These are phyloP conservation scores for Entelurus aequoreus DNA, from an alignment of 2,113 vertebrate genomes.

Conservation along the genomic window DNA sequence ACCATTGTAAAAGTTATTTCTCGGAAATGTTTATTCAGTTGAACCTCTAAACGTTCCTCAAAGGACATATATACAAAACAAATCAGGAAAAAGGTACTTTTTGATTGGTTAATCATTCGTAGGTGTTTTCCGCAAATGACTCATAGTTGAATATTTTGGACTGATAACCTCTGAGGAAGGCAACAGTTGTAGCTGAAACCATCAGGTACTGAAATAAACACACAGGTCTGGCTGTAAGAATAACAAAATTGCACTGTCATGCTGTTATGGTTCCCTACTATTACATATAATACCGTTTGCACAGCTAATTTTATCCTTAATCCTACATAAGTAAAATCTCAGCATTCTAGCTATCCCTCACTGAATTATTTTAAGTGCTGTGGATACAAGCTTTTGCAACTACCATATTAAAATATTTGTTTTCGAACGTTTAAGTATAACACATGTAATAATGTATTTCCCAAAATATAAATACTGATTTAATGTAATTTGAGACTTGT, in stretches of 20 bases:
- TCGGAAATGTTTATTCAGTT: constrained; percentile 5
- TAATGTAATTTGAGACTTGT: constrained; percentile 60
- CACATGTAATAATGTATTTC: constrained; percentile 68
- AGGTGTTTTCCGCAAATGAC: background rate
- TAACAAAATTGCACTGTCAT: too few species aligned
- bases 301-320: background rate
- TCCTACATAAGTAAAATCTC: too few species aligned
- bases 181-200: too few species aligned
- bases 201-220: too few species aligned
- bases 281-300: background rate
- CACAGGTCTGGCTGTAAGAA: too few species aligned
- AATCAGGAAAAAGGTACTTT: constrained; percentile 25
- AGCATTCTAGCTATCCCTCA: constrained; percentile 34
- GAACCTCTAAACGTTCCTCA: constrained; percentile 33
- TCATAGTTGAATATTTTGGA: too few species aligned
- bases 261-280: too few species aligned
- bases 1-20: constrained; percentile 22
- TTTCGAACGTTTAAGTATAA: constrained; percentile 56
- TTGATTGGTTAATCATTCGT: background rate
- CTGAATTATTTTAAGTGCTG: constrained; percentile 44
- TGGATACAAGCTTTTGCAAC: constrained; percentile 10
- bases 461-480: constrained; percentile 66
- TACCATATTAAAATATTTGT: constrained; percentile 57
- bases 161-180: too few species aligned
- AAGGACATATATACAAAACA: constrained; percentile 30